These are phyloP conservation scores for Drosophila histrio DNA, from an alignment of 2,888 invertebrate species.

Conservation along the genomic window DNA sequence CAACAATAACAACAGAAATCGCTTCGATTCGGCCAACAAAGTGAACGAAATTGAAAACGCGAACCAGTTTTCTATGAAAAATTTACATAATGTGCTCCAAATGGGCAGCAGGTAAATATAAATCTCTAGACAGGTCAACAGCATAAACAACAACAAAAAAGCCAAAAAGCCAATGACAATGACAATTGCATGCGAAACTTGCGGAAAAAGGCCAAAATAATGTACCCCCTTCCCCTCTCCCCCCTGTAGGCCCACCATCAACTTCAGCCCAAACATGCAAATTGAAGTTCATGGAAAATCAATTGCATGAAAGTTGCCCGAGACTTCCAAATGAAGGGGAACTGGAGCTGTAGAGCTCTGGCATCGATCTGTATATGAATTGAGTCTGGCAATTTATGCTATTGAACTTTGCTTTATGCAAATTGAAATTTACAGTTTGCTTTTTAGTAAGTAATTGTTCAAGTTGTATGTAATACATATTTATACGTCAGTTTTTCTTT, in stretches of 20 bases:
- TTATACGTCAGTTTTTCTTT: background rate
- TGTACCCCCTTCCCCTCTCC: background rate
- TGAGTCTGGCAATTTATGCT: conserved; percentile 57
- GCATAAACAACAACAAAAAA: conserved; percentile 45
- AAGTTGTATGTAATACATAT: background rate
- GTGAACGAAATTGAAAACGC: conserved; percentile 41
- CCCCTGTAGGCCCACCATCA: background rate
- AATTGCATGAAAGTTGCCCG: conserved; percentile 70
- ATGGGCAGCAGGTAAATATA: conserved; percentile 71
- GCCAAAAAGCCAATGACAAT: conserved; percentile 71
- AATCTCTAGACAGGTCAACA: conserved; percentile 63
- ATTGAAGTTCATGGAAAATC: conserved; percentile 77
- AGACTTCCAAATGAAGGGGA: conserved; percentile 61
- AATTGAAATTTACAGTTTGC: conserved; percentile 44
- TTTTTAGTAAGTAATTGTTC: conserved; percentile 42
- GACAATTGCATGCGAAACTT: conserved; percentile 74
- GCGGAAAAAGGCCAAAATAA: conserved; percentile 69
- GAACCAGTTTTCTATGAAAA: conserved; percentile 59
- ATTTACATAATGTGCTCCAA: conserved; percentile 75
- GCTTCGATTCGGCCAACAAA: conserved; percentile 24
- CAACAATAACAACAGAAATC: conserved; percentile 15
- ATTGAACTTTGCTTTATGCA: conserved; percentile 71
- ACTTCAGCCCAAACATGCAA: conserved; percentile 43
- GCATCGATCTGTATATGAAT: conserved; percentile 1
- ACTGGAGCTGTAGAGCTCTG: conserved; percentile 29